Conservation (phyloP, 2,888 invertebrate genomes). For the Chaetoderma sp. region DNA sequence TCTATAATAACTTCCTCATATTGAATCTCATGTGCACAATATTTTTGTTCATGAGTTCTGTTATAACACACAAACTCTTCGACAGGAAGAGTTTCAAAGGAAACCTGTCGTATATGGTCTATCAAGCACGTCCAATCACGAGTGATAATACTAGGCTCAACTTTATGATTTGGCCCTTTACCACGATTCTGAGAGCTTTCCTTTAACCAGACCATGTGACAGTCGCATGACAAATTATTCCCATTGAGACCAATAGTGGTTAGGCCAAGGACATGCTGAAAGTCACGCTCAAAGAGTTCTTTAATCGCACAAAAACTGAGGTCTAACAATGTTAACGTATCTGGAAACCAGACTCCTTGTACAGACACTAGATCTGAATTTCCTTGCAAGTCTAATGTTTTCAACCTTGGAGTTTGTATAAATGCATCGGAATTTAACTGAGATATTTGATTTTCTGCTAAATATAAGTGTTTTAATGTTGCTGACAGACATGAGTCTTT, state of each 20-base stretch:
- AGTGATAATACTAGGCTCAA: too few relatives aligned
- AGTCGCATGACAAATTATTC: constrained; percentile 37
- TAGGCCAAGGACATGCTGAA: constrained; percentile 32
- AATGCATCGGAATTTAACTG: constrained; percentile 31
- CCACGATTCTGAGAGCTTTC: background rate
- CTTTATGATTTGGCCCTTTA: too few relatives aligned
- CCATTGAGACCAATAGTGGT: constrained; percentile 22
- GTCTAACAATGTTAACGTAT: constrained; percentile 43
- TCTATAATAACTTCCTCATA: too few relatives aligned
- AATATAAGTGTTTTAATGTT: constrained; percentile 4
- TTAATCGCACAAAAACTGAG: constrained; percentile 41
- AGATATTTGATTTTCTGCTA: constrained; percentile 5
- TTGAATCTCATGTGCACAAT: background rate
- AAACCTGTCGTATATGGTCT: too few relatives aligned
- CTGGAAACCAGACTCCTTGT: constrained; percentile 34
- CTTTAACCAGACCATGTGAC: constrained; percentile 23
- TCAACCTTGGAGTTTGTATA: constrained; percentile 32
- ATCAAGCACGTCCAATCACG: too few relatives aligned
- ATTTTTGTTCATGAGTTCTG: background rate
- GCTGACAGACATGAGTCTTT: background rate
- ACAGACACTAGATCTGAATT: constrained; percentile 14
- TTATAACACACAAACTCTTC: background rate
- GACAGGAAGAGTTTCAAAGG: background rate
- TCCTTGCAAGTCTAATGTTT: constrained; percentile 30
- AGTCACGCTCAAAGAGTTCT: constrained; percentile 30